These are phyloP conservation scores for Phrynosoma platyrhinos DNA, from an alignment of 2,113 vertebrate species.

Conservation along the genomic window DNA sequence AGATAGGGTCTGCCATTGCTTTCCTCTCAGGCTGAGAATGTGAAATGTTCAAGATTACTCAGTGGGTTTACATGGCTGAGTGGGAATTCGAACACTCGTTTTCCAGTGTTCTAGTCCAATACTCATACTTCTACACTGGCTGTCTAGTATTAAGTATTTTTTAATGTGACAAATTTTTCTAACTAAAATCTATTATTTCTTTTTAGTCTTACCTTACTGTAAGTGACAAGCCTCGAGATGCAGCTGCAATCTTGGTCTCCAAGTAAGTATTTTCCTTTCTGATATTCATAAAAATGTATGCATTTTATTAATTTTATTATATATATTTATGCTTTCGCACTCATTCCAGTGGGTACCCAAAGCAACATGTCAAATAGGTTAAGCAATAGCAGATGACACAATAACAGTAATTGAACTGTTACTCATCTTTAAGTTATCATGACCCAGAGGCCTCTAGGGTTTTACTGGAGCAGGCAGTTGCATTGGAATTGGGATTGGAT, in stretches of 20 bases:
- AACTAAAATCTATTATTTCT: slow-evolving; percentile 39
- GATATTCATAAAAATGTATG: background rate
- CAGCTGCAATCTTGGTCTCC: slow-evolving; percentile 92
- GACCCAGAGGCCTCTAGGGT: background rate
- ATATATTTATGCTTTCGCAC: background rate
- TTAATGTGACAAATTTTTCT: slow-evolving; percentile 21
- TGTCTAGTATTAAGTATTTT: background rate
- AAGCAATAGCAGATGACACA: background rate
- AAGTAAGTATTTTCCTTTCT: slow-evolving; percentile 85
- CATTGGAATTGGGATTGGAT: background rate
- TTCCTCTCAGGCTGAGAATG: no score
- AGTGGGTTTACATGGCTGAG: background rate
- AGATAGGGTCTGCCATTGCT: no score
- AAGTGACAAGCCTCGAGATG: slow-evolving; percentile 88
- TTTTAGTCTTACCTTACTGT: slow-evolving; percentile 89
- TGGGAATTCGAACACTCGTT: no score
- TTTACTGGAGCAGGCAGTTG: background rate
- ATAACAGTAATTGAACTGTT: background rate
- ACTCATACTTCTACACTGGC: no score
- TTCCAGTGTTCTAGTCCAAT: no score
- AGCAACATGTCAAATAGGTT: background rate
- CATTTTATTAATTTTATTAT: background rate
- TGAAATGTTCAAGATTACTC: no score
- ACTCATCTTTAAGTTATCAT: background rate
- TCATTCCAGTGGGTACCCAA: background rate